A percentile compares a stretch with the other conserved stretches of the same genome.
Conservation (phyloP, 2,888 invertebrate genomes). For the Coecobrya sp. region DNA sequence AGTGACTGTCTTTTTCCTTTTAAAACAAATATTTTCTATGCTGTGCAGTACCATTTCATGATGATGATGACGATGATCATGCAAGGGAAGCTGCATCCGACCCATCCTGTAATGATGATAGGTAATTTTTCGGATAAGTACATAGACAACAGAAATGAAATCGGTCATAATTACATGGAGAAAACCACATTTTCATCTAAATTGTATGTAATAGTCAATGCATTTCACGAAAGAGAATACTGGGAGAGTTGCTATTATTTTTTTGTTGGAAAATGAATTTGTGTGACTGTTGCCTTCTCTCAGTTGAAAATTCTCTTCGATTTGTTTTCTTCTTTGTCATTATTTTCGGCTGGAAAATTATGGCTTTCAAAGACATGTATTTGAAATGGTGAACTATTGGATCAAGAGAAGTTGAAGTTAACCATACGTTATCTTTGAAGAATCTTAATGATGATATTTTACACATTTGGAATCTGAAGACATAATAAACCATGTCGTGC, state of each 20-base stretch:
- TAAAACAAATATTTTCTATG: constrained; percentile 29
- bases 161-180: constrained; percentile 79
- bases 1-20: constrained; percentile 46
- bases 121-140: constrained; percentile 79
- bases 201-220: constrained; percentile 63
- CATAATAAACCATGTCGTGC: constrained; percentile 53
- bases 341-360: constrained; percentile 82
- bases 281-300: constrained; percentile 55
- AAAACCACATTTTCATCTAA: constrained; percentile 82
- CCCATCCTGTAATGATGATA: constrained; percentile 68
- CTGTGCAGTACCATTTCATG: constrained; percentile 59
- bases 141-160: constrained; percentile 68
- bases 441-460: constrained; percentile 43
- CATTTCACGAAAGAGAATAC: constrained; percentile 19
- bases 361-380: constrained; percentile 69
- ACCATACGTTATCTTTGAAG: background rate
- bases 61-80: constrained; percentile 39
- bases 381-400: constrained; percentile 76
- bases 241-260: constrained; percentile 13
- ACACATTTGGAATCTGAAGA: constrained; percentile 21
- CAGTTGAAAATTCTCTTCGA: constrained; percentile 57
- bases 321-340: constrained; percentile 77
- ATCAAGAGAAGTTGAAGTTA: constrained; percentile 20
- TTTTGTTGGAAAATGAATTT: constrained; percentile 46
- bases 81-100: constrained; percentile 71